phyloP scores from a whole-genome alignment of 2,888 invertebrate species.

The Polyommatus icarus region DNA sequence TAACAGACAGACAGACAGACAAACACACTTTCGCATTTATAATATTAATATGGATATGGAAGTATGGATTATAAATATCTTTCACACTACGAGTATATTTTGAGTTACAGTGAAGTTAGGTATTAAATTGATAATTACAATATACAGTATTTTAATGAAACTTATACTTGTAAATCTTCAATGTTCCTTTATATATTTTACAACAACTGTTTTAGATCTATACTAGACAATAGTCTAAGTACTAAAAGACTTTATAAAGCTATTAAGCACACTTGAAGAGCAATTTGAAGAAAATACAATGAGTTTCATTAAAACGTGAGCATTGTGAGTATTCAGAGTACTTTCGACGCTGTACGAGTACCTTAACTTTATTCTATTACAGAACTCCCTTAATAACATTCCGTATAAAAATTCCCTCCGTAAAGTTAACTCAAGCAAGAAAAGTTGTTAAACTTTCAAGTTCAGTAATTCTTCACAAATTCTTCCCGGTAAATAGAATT shows the following conservation, averaged over 20 bases:
- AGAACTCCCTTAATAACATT: slow-evolving; percentile 21
- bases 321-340: background rate
- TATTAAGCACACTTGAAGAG: background rate
- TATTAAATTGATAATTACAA: too few relatives aligned
- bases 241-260: background rate
- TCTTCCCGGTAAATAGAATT: slow-evolving; percentile 10
- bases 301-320: background rate
- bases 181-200: too few relatives aligned
- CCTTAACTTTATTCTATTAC: slow-evolving; percentile 7
- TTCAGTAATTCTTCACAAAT: background rate
- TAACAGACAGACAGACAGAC: too few relatives aligned
- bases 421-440: slow-evolving; percentile 12
- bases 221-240: background rate
- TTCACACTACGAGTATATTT: too few relatives aligned
- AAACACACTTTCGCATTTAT: too few relatives aligned
- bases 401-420: slow-evolving; percentile 9
- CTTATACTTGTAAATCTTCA: too few relatives aligned
- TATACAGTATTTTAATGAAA: too few relatives aligned
- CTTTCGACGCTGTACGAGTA: background rate
- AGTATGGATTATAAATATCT: too few relatives aligned
- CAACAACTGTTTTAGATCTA: background rate
- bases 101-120: too few relatives aligned
- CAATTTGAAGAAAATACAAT: background rate
- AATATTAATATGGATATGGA: too few relatives aligned
- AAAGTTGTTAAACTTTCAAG: slow-evolving; percentile 11